These are phyloP conservation scores for Cataglyphis cursor DNA, from an alignment of 2,888 invertebrate species.

Conservation along the genomic window DNA sequence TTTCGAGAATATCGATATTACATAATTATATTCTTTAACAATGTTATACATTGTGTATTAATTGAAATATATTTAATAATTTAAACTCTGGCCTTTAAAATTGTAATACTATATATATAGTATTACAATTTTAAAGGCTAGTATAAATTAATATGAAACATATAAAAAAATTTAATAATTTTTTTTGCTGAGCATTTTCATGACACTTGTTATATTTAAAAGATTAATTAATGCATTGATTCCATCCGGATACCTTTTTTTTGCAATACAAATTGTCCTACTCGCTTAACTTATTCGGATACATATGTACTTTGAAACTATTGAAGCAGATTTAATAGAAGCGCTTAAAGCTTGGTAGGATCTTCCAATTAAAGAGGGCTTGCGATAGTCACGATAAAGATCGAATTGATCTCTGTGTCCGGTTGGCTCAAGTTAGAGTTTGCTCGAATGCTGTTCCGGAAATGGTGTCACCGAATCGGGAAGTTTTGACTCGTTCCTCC, in stretches of 20 bases:
- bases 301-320: conserved; percentile 22
- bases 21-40: background rate
- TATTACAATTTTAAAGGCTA: no score
- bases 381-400: conserved; percentile 68
- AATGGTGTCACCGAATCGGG: conserved; percentile 60
- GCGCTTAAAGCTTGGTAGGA: conserved; percentile 51
- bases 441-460: conserved; percentile 59
- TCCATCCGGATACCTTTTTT: background rate
- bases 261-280: conserved; percentile 41
- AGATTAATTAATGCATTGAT: background rate
- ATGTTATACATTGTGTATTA: background rate
- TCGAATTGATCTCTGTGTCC: conserved; percentile 51
- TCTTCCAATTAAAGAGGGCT: conserved; percentile 69
- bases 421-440: conserved; percentile 61
- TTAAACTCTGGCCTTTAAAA: no score
- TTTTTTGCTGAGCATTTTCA: background rate
- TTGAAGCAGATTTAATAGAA: conserved; percentile 64
- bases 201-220: no score
- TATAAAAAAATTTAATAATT: background rate
- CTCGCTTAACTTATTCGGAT: conserved; percentile 36
- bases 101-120: no score
- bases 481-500: conserved; percentile 63
- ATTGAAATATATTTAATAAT: background rate
- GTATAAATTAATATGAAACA: background rate
- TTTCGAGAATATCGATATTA: background rate